A percentile compares a stretch with the other conserved stretches of the same genome.
phyloP scores from a whole-genome alignment of 1,140 invertebrate genomes.

The Gonioctena quinquepunctata region DNA sequence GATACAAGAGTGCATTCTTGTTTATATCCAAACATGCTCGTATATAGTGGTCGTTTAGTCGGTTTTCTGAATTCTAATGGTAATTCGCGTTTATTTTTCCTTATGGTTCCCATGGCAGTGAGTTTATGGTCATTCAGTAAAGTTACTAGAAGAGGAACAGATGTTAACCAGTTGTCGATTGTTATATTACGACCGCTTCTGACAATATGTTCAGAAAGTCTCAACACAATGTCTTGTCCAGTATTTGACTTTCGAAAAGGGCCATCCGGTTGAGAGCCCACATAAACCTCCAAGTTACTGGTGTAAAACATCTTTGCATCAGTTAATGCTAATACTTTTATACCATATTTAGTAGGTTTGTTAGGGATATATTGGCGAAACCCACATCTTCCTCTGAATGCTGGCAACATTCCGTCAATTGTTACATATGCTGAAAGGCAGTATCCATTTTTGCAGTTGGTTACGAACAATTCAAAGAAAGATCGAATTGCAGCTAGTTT shows the following conservation, averaged over 20 bases:
- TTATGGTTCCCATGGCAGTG: not conserved
- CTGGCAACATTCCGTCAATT: constrained; percentile 19
- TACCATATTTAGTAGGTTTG: constrained; percentile 43
- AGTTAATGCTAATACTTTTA: constrained; percentile 48
- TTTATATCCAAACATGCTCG: no score
- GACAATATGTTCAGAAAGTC: not conserved
- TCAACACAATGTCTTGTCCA: not conserved
- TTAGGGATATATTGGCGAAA: constrained; percentile 23
- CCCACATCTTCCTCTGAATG: constrained; percentile 19
- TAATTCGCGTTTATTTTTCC: not conserved
- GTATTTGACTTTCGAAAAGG: not conserved
- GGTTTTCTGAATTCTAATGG: not conserved
- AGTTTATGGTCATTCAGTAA: not conserved
- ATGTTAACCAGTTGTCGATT: not conserved
- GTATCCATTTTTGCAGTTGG: constrained; percentile 29
- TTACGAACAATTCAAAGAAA: constrained; percentile 31
- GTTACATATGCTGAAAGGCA: constrained; percentile 32
- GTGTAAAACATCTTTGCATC: constrained; percentile 42
- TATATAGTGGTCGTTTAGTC: no score
- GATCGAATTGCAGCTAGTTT: constrained; percentile 20
- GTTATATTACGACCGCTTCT: not conserved
- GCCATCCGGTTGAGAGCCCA: constrained; percentile 33
- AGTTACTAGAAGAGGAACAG: not conserved
- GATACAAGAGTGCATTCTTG: no score
- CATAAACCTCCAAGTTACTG: constrained; percentile 43